Percentiles rank a stretch among this genome's conserved stretches.
These are phyloP conservation scores for Drosophila micromelanica DNA, from an alignment of 1,140 invertebrate genomes.

Conservation along the genomic window DNA sequence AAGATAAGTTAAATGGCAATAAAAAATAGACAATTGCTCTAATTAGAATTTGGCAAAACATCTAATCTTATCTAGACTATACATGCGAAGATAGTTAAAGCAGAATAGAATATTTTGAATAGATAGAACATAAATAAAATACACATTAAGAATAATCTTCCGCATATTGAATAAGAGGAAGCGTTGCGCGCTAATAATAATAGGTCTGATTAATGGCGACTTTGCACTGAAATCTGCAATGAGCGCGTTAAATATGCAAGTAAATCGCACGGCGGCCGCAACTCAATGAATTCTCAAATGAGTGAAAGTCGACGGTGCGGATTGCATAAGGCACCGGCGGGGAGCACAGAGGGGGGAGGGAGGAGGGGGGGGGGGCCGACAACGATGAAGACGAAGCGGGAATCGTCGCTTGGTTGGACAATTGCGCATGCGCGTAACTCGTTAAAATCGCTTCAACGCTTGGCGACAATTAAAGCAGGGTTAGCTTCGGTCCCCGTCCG, in stretches of 20 bases:
- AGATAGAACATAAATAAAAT: neutral
- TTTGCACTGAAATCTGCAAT: slow-evolving; percentile 19
- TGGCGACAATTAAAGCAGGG: slow-evolving; percentile 67
- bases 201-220: neutral
- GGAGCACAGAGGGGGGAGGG: too few species aligned
- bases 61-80: slow-evolving; percentile 16
- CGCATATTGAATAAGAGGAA: neutral
- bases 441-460: slow-evolving; percentile 62
- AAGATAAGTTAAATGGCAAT: neutral
- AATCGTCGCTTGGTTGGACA: slow-evolving; percentile 69
- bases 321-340: slow-evolving; percentile 52
- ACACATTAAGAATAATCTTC: neutral
- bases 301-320: slow-evolving; percentile 62
- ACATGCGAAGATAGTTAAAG: too few species aligned
- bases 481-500: neutral
- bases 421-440: slow-evolving; percentile 80
- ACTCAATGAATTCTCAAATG: slow-evolving; percentile 75
- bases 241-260: slow-evolving; percentile 44
- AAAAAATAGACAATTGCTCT: neutral
- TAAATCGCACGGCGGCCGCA: slow-evolving; percentile 45
- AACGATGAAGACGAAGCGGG: slow-evolving; percentile 11
- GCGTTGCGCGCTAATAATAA: neutral
- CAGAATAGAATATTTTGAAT: too few species aligned
- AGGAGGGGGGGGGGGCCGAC: too few species aligned
- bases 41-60: slow-evolving; percentile 2